Percentiles rank a stretch among this genome's conserved stretches.
Evolutionary conservation across 2,113 vertebrate genomes (phyloP).

Genomic region (Circaetus cinerascens): DNA sequence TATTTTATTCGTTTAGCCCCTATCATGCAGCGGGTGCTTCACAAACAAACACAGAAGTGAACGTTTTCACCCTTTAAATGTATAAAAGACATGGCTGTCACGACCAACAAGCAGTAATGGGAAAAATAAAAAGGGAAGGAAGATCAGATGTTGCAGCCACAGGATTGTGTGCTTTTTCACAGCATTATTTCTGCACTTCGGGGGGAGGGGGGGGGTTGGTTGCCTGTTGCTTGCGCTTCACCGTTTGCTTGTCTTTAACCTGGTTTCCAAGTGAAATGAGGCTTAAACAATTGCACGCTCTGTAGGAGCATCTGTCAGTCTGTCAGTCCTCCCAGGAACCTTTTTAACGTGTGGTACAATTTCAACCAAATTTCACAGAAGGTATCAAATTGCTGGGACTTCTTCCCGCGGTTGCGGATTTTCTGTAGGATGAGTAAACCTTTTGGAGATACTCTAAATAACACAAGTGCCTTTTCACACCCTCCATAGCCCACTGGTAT

Average conservation of each 20-base stretch:
- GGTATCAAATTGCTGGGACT: neutral
- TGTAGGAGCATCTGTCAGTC: neutral
- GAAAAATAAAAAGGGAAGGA: neutral
- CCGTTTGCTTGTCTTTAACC: neutral
- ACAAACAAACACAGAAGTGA: neutral
- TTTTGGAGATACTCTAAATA: neutral
- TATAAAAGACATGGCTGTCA: neutral
- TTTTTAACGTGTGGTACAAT: neutral
- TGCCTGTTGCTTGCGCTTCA: neutral
- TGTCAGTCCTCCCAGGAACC: neutral
- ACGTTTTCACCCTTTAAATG: neutral
- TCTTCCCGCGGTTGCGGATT: neutral
- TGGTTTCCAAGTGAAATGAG: constrained; percentile 3
- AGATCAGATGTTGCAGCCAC: neutral
- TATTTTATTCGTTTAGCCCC: neutral
- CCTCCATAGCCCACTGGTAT: neutral
- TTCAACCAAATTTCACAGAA: neutral
- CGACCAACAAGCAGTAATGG: neutral
- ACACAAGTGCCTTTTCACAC: neutral
- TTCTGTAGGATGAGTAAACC: neutral
- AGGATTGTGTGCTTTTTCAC: neutral
- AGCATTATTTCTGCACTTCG: neutral
- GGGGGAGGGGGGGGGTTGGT: neutral
- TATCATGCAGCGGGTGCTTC: neutral
- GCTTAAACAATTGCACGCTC: neutral